Evolutionary conservation across 2,797 vertebrate species (phyloP), one percentile per base, ranked within the genome.

Genomic region (Rhodeus uyekii): DNA sequence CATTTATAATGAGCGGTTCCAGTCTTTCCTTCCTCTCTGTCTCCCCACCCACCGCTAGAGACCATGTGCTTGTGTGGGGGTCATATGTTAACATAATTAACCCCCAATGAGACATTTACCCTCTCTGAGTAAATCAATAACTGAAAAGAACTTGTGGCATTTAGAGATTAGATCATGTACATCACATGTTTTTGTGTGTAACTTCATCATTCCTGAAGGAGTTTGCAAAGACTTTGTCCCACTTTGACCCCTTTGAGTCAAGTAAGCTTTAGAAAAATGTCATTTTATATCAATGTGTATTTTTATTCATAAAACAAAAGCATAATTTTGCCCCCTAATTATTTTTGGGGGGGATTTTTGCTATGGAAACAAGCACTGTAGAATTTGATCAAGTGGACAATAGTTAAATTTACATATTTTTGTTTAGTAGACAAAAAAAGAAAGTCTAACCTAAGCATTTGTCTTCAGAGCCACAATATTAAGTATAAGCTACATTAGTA

Each of bases 71-170:
- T 53, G 46, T 73, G 36, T 83, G 55, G 63, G 80, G 86, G 73
- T 72, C 68, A 65, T 85, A 75, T 84, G 82, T 82, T 81, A 68
- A 18, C 68, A 60, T 74, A 84, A 79, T 86, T 81, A 86, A 86
- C 67, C 72, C 55, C 42, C 64, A 63, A 13, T 55, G 42, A 84
- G 60, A 81, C 64, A n/a, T 79, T 82, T 65, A 60, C 68, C 44
- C 50, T 65, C 48, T 65, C 71, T 69, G 39, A 81, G 65, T 83
- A 79, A 85, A 85, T 79, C 39, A 55, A 44, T 85, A 71, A 18
- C 16, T 50, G 18, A 44, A 44, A 29, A 77, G 63, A n/a, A 55
- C 69, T 61, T 24, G 61, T 32, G 19, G 72, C 22, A 29, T 38
- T 36, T 58, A n/a, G 74, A 34, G 69, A 71, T 75, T 27, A 39